phyloP scores from a whole-genome alignment of 2,113 vertebrate species.

The Scopus umbretta region DNA sequence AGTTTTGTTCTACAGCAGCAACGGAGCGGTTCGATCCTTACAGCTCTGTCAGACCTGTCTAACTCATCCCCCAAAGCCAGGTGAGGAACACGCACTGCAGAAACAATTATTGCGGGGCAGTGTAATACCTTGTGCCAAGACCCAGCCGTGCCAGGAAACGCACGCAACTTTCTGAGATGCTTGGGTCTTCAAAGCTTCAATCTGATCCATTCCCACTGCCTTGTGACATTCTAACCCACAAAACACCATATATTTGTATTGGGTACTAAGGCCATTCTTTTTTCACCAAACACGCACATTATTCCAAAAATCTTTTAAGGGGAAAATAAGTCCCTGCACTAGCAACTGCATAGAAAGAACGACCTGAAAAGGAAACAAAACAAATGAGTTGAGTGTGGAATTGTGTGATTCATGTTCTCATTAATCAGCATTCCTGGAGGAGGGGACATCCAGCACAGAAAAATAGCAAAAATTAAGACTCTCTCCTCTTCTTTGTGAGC shows the following conservation, averaged over 20 bases:
- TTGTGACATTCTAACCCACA: neutral
- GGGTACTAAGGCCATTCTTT: neutral
- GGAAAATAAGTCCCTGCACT: neutral
- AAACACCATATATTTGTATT: neutral
- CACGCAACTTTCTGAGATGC: neutral
- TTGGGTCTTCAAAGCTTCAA: neutral
- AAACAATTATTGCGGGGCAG: neutral
- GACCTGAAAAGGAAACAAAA: neutral
- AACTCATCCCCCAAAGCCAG: neutral
- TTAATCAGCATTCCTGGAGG: slow-evolving; percentile 23
- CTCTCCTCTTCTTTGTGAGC: neutral
- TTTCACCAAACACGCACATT: neutral
- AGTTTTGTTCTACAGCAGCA: neutral
- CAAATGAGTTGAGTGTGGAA: neutral
- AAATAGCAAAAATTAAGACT: neutral
- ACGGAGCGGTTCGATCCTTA: rapidly evolving
- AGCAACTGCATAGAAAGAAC: neutral
- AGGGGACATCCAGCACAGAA: neutral
- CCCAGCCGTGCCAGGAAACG: neutral
- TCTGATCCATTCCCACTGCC: neutral
- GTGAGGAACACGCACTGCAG: neutral
- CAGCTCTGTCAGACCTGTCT: neutral
- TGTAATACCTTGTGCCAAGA: neutral
- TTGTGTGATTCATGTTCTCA: neutral
- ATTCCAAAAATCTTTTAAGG: neutral